A percentile compares a stretch with the other conserved stretches of the same genome.
phyloP scores from a whole-genome alignment of 2,113 vertebrate species.

The Ceratotherium simum region DNA sequence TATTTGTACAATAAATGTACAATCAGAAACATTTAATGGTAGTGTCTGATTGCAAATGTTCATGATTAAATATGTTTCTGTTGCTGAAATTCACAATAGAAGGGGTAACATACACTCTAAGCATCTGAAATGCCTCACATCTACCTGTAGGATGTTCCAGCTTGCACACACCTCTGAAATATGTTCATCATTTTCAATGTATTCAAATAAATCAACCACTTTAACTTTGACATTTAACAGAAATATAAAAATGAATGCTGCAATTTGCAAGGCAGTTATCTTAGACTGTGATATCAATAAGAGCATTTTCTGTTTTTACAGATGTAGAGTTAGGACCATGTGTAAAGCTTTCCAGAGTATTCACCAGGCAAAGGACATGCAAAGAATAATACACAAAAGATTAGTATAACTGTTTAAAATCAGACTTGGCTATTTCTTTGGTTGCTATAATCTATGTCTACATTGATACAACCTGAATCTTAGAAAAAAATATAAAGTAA shows the following conservation, averaged over 20 bases:
- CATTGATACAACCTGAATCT: not conserved
- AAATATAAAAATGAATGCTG: not conserved
- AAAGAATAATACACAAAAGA: slow-evolving; percentile 37
- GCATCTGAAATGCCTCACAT: not conserved
- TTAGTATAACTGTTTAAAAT: slow-evolving; percentile 4
- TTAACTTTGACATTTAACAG: not conserved
- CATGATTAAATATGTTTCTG: not conserved
- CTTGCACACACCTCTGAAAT: not conserved
- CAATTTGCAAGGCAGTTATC: not conserved
- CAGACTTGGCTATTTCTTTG: not conserved
- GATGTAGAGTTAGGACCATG: not conserved
- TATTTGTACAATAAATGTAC: not conserved
- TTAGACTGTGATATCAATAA: not conserved
- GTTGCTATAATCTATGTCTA: not conserved
- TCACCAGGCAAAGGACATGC: not conserved
- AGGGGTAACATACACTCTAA: not conserved
- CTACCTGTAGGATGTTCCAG: not conserved
- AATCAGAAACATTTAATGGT: not conserved
- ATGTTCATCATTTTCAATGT: not conserved
- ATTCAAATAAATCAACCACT: not conserved
- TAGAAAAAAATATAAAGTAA: slow-evolving; percentile 21
- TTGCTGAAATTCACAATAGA: not conserved
- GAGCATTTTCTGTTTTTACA: not conserved
- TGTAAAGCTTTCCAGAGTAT: not conserved
- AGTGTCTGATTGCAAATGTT: not conserved